A percentile compares a stretch with the other conserved stretches of the same genome.
These are phyloP conservation scores for Cherax quadricarinatus DNA, from an alignment of 1,140 invertebrate species.

Conservation along the genomic window DNA sequence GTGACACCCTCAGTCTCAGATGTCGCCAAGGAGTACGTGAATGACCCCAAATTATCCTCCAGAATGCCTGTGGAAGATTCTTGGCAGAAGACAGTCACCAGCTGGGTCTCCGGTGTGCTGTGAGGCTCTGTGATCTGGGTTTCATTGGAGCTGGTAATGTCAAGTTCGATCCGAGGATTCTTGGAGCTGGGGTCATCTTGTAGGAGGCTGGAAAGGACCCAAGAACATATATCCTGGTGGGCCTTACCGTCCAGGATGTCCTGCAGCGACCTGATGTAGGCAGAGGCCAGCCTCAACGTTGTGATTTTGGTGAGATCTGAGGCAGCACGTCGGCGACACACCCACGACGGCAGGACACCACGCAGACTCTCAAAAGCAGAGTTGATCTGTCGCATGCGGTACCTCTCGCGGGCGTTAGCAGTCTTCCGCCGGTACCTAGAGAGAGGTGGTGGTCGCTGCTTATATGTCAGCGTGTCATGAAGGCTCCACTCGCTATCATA, in stretches of 20 bases:
- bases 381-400: slow-evolving; percentile 54
- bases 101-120: background rate
- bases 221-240: slow-evolving; percentile 16
- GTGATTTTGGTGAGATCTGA: slow-evolving; percentile 29
- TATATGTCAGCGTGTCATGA: background rate
- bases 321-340: slow-evolving; percentile 22
- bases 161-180: background rate
- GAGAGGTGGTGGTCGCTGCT: background rate
- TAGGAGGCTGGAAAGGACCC: slow-evolving; percentile 36
- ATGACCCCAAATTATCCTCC: slow-evolving; percentile 13
- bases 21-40: background rate
- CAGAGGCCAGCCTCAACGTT: slow-evolving; percentile 24
- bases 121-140: background rate
- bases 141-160: background rate
- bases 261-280: slow-evolving; percentile 49
- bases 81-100: slow-evolving; percentile 12
- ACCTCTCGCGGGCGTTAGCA: slow-evolving; percentile 17
- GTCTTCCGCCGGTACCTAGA: slow-evolving; percentile 25
- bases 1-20: slow-evolving; percentile 8
- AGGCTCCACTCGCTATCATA: background rate
- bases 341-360: slow-evolving; percentile 31
- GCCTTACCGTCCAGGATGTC: slow-evolving; percentile 49
- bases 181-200: background rate
- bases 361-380: slow-evolving; percentile 48
- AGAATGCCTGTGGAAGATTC: background rate